Conservation (phyloP, 2,888 invertebrate genomes). For the Caenorhabditis angaria region DNA sequence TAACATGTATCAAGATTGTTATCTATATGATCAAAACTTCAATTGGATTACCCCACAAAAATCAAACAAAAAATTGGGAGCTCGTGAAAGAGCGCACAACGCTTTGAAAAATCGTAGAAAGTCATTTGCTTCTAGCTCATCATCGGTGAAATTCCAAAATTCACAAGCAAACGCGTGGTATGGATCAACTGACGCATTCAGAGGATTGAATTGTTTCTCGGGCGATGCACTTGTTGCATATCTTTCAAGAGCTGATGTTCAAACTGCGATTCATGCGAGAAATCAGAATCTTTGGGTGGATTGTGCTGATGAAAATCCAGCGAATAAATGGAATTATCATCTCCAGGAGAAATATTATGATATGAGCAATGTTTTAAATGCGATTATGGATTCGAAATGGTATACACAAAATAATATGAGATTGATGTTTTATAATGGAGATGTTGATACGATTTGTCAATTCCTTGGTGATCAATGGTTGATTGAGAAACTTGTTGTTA, state of each 20-base stretch:
- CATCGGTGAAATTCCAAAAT: slow-evolving; percentile 20
- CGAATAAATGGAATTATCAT: slow-evolving; percentile 31
- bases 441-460: slow-evolving; percentile 53
- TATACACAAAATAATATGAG: slow-evolving; percentile 46
- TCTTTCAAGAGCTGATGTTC: slow-evolving; percentile 63
- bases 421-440: slow-evolving; percentile 55
- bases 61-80: background rate
- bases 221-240: slow-evolving; percentile 55
- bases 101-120: slow-evolving; percentile 17
- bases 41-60: slow-evolving; percentile 15
- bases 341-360: slow-evolving; percentile 52
- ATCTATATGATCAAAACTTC: slow-evolving; percentile 21
- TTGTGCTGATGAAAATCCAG: slow-evolving; percentile 30
- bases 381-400: slow-evolving; percentile 42
- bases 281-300: slow-evolving; percentile 20
- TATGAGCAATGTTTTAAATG: slow-evolving; percentile 45
- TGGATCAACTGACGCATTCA: slow-evolving; percentile 58
- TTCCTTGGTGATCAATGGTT: slow-evolving; percentile 56
- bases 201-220: slow-evolving; percentile 62
- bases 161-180: slow-evolving; percentile 46
- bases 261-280: slow-evolving; percentile 60
- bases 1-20: slow-evolving; percentile 58
- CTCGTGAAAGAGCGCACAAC: slow-evolving; percentile 11
- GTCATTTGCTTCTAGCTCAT: slow-evolving; percentile 5
- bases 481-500: slow-evolving; percentile 35